Evolutionary conservation across 2,888 invertebrate genomes (phyloP), one percentile per base, ranked within the genome.

Genomic region (Scaptomyza caliginosa): DNA sequence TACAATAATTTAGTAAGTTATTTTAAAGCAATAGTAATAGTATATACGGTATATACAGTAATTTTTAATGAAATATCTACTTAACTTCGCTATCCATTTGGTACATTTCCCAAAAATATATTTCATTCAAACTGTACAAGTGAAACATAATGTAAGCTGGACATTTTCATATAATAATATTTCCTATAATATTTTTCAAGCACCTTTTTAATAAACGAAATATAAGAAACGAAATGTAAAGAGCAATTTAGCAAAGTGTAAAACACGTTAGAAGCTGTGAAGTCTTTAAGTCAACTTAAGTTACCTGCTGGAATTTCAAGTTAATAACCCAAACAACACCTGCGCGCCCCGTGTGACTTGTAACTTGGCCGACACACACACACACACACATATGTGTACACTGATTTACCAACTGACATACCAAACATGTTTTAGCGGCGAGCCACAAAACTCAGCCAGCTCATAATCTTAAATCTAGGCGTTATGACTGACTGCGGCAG

Each of bases 391-490:
- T 76, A 80, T 3, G 10, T 10, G 10, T 39, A 24, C 40, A 71
- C 65, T 86, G 86, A 81, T 81, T 81, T 86, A 86, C 81, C 58
- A 56, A 76, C 77, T 84, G 80, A 65, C 78, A 70, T 71, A 64
- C 66, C 77, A 40, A 71, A 62, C 57, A 55, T 60, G 62, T 51
- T 59, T 62, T 42, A 57, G 70, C 55, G 84, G 84, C 76, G 58
- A 74, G 77, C 80, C 80, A 73, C 86, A 86, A 75, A 76, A 86
- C 84, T 83, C 74, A 68, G 67, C 63, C 63, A 86, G 82, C 86
- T 85, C 87, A 85, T 87, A 87, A 79, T 78, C 83, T 76, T 78
- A 78, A 83, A 87, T 87, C 79, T 77, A 69, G 67, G 83, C 79
- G 76, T 74, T 82, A 85, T 85, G 78, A 83, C 40, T 58, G 79